Conservation (phyloP, 2,113 vertebrate genomes). For the Ceyx melanurus region DNA sequence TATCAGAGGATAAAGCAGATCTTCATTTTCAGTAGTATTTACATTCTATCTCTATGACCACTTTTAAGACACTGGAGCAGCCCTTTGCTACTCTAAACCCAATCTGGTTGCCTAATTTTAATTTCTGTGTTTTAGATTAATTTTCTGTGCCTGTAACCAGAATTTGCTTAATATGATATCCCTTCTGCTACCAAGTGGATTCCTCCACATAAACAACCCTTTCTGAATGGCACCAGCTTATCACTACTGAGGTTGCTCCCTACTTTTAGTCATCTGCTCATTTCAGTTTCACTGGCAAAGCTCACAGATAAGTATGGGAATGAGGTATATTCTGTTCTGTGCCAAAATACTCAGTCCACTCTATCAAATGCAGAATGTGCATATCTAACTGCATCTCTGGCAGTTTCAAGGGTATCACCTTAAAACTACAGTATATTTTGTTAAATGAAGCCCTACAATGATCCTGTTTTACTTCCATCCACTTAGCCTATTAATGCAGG, state of each 20-base stretch:
- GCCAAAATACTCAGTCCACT: neutral
- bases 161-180: neutral
- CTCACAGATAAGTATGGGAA: neutral
- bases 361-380: neutral
- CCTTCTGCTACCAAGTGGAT: neutral
- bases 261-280: neutral
- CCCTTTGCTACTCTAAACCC: neutral
- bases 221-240: neutral
- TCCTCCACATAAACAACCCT: neutral
- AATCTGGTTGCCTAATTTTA: neutral
- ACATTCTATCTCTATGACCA: neutral
- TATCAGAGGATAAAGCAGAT: neutral
- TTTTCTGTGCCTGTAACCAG: neutral
- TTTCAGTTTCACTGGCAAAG: neutral
- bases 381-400: neutral
- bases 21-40: neutral
- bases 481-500: conserved; percentile 64
- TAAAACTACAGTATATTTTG: neutral
- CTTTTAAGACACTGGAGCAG: neutral
- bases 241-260: accelerated
- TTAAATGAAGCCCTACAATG: conserved; percentile 16
- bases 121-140: neutral
- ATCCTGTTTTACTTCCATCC: conserved; percentile 43
- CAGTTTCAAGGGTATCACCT: neutral
- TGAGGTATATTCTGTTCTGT: neutral